These are phyloP conservation scores for Monopis laevigella DNA, from an alignment of 2,888 invertebrate species.

Conservation along the genomic window DNA sequence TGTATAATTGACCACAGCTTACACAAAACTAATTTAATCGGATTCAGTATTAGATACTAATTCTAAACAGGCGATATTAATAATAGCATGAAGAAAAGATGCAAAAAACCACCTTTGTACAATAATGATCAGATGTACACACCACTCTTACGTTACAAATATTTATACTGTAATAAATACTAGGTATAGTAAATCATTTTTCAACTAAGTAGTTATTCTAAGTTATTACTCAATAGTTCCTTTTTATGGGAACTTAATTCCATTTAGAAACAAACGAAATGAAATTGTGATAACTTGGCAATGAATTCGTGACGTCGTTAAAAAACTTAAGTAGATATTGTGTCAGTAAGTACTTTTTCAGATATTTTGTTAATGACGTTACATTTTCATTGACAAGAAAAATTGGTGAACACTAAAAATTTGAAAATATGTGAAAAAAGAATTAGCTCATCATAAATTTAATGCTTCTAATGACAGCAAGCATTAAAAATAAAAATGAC, in stretches of 20 bases:
- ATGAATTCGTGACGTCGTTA: not conserved
- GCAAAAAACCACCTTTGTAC: conserved; percentile 60
- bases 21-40: conserved; percentile 59
- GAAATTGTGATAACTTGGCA: conserved; percentile 1
- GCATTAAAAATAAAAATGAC: not conserved
- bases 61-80: conserved; percentile 63
- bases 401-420: conserved; percentile 31
- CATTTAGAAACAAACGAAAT: conserved; percentile 41
- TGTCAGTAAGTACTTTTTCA: no score
- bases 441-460: conserved; percentile 14
- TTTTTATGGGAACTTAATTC: conserved; percentile 62
- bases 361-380: no score
- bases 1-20: conserved; percentile 56
- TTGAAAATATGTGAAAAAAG: conserved; percentile 65
- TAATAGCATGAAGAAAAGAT: conserved; percentile 58
- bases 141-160: conserved; percentile 28
- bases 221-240: conserved; percentile 17
- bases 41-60: conserved; percentile 55
- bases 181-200: conserved; percentile 36
- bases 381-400: not conserved
- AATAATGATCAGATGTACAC: conserved; percentile 24
- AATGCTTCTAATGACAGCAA: not conserved
- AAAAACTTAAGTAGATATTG: no score
- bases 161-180: conserved; percentile 20
- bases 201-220: conserved; percentile 20